Percentiles rank a stretch among this genome's conserved stretches.
These are phyloP conservation scores for Mystacides longicornis DNA, from an alignment of 2,888 invertebrate species.

Conservation along the genomic window DNA sequence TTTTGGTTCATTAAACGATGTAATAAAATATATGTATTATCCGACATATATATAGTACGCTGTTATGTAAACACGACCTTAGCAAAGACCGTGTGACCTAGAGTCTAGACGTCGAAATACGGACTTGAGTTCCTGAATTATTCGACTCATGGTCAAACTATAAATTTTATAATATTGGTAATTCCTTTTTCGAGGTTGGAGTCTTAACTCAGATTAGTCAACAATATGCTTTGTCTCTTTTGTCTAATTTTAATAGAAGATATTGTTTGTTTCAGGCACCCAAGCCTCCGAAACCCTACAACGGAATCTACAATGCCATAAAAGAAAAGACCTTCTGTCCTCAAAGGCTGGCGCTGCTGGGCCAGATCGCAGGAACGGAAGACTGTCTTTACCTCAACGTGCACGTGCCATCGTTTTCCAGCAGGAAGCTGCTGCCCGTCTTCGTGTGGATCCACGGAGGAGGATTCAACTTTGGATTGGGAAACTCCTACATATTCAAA, in stretches of 20 bases:
- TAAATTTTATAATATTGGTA: no score
- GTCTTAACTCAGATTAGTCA: no score
- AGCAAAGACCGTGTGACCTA: no score
- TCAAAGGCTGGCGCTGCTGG: constrained; percentile 38
- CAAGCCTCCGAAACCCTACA: constrained; percentile 50
- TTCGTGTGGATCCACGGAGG: constrained; percentile 46
- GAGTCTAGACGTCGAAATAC: no score
- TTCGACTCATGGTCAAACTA: no score
- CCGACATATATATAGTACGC: no score
- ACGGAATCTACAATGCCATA: constrained; percentile 52
- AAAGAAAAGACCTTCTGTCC: constrained; percentile 54
- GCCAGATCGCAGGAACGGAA: constrained; percentile 43
- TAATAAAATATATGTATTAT: no score
- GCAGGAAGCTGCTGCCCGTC: constrained; percentile 36
- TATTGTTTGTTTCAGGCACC: constrained; percentile 42
- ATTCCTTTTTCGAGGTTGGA: no score
- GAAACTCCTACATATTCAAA: constrained; percentile 38
- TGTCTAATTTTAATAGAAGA: not conserved
- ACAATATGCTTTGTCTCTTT: no score
- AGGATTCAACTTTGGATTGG: constrained; percentile 38
- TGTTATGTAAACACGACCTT: no score
- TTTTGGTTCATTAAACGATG: no score
- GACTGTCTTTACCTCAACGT: constrained; percentile 66
- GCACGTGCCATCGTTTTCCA: constrained; percentile 54
- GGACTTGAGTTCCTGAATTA: no score